Evolutionary conservation across 2,888 invertebrate species (phyloP).

Genomic region (Ethmia dodecea): DNA sequence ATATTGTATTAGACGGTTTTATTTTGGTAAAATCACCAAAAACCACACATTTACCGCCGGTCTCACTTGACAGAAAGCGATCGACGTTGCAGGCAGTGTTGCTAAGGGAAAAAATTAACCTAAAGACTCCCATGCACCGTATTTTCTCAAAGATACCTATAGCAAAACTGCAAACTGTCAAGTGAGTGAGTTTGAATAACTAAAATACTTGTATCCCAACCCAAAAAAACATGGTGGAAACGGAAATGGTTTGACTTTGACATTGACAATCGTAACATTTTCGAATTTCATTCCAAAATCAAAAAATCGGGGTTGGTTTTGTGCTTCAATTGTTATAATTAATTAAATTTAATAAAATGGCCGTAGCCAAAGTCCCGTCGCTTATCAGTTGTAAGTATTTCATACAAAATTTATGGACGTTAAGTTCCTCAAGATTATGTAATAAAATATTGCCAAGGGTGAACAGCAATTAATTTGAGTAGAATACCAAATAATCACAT

Average conservation of each 20-base stretch:
- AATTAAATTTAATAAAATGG: constrained; percentile 47
- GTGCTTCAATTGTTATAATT: constrained; percentile 46
- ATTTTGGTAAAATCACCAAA: constrained; percentile 17
- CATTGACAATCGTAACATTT: constrained; percentile 20
- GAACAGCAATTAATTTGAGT: no score
- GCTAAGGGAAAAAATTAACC: constrained; percentile 16
- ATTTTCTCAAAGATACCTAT: no score
- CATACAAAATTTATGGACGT: constrained; percentile 6
- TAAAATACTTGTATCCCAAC: not conserved
- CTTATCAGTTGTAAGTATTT: constrained; percentile 60
- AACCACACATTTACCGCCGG: constrained; percentile 24
- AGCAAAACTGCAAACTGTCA: no score
- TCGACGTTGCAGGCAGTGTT: constrained; percentile 52
- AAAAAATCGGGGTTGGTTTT: constrained; percentile 27
- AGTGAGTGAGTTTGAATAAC: not conserved
- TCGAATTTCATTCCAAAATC: constrained; percentile 38
- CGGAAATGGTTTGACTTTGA: constrained; percentile 13
- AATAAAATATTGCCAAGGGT: no score
- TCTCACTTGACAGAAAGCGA: constrained; percentile 44
- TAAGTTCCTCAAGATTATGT: constrained; percentile 45
- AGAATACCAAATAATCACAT: no score
- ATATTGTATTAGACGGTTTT: constrained; percentile 16
- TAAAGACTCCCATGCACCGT: not conserved
- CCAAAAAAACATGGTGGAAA: not conserved
- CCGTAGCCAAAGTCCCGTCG: constrained; percentile 55